Conservation (phyloP, 2,888 invertebrate genomes). For the Morpho deidamia region DNA sequence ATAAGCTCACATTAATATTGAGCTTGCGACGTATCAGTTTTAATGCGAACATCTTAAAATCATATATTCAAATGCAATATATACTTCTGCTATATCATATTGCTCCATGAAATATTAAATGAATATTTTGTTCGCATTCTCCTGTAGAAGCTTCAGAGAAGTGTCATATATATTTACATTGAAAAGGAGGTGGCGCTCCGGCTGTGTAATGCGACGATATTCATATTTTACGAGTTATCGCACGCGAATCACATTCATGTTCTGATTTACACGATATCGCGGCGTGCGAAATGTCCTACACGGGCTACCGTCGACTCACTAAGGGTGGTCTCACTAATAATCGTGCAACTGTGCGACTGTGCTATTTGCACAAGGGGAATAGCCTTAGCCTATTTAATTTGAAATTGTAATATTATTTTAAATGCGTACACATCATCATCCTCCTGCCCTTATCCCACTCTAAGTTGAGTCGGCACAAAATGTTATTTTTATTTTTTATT, state of each 20-base stretch:
- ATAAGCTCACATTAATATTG: too few species aligned
- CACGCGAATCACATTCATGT: slow-evolving; percentile 52
- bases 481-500: too few species aligned
- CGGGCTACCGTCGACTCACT: slow-evolving; percentile 46
- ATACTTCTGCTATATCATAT: background rate
- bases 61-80: too few species aligned
- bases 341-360: too few species aligned
- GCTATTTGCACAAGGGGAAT: too few species aligned
- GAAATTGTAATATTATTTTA: too few species aligned
- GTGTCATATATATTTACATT: slow-evolving; percentile 20
- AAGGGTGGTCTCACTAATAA: slow-evolving; percentile 33
- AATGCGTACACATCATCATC: too few species aligned
- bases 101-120: background rate
- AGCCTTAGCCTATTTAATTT: too few species aligned
- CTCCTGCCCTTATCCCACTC: too few species aligned
- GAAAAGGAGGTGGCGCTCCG: slow-evolving; percentile 26
- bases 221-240: slow-evolving; percentile 64
- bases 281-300: slow-evolving; percentile 44
- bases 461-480: too few species aligned
- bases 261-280: slow-evolving; percentile 65
- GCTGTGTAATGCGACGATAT: slow-evolving; percentile 56
- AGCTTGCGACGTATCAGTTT: too few species aligned
- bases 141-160: slow-evolving; percentile 10
- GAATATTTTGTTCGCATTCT: background rate
- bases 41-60: too few species aligned